Evolutionary conservation across 2,797 vertebrate species (phyloP), one percentile per base, ranked within the genome.

Genomic region (Staurois parvus): DNA sequence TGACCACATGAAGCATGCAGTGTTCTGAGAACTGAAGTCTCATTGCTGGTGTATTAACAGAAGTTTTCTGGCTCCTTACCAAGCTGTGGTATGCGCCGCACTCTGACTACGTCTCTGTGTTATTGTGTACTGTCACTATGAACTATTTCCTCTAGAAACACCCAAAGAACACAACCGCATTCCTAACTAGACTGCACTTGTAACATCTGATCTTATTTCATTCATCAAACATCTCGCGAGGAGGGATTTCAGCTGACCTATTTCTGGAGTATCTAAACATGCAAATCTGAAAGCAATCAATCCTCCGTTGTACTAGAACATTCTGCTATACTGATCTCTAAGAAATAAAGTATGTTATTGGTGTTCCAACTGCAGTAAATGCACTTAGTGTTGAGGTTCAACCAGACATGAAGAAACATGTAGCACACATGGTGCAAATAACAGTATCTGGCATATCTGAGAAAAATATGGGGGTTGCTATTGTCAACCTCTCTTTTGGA

Each of bases 191-290:
- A 59, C 52, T 59, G 52, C 19, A 59, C 21, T 9, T 24, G 64
- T n/a, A 11, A 11, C n/a, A 28, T 66, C 26, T 29, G 11, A 66
- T 28, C 64, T 66, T 4, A 28, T 66, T 26, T 11, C 64, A 66
- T 29, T 26, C 64, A 64, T 19, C 56, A 21, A 24, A 4, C 26
- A 66, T 26, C n/a, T 29, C 24, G 17, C 15, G 1, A 24, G 8
- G 28, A 29, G 29, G 1, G 24, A 70, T 32, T 56, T 13, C 29
- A 19, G 67, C 67, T 80, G 78, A 80, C 77, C 77, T 79, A 79
- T 12, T 69, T 37, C 59, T 28, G 37, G 12, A 76, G 6, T 37
- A 56, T 75, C 42, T 32, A 76, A 28, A 1, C 59, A 67, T 5
- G 42, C 42, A 34, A 79, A 56, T 26, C 19, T 21, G 8, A 0